Percentiles rank a stretch among this genome's conserved stretches.
These are phyloP conservation scores for Antheraea pernyi DNA, from an alignment of 1,140 invertebrate species.

Conservation along the genomic window DNA sequence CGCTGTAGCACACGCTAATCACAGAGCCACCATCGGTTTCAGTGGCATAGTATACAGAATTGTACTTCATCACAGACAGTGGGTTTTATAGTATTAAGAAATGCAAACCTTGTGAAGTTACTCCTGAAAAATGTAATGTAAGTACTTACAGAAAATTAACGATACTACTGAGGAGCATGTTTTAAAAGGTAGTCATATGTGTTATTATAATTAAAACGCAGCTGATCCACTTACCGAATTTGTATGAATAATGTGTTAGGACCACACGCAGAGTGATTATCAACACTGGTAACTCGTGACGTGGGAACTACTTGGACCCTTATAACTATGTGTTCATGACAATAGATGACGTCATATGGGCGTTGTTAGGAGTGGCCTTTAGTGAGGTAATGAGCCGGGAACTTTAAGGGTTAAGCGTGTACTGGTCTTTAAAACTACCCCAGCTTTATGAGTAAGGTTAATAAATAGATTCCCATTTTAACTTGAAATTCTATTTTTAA, in stretches of 20 bases:
- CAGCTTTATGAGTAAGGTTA: neutral
- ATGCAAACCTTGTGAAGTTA: no score
- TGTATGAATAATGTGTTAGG: constrained; percentile 25
- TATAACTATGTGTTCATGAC: constrained; percentile 19
- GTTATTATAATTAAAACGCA: neutral
- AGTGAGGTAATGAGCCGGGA: constrained; percentile 3
- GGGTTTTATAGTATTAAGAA: no score
- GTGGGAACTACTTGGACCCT: constrained; percentile 40
- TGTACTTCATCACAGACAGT: no score
- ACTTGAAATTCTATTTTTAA: neutral
- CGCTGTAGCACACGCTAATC: no score
- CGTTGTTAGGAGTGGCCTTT: neutral
- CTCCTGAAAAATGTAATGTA: no score
- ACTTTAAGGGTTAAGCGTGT: neutral
- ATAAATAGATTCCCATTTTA: neutral
- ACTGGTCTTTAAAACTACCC: neutral
- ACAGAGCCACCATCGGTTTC: no score
- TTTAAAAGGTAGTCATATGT: neutral
- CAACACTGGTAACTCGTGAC: constrained; percentile 32
- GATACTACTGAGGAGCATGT: neutral
- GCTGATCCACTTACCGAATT: constrained; percentile 4
- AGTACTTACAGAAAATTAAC: no score
- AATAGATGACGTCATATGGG: constrained; percentile 16
- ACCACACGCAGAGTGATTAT: constrained; percentile 52
- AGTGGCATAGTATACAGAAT: no score